Conservation (phyloP, 2,113 vertebrate species). For the Pluvianellus socialis region DNA sequence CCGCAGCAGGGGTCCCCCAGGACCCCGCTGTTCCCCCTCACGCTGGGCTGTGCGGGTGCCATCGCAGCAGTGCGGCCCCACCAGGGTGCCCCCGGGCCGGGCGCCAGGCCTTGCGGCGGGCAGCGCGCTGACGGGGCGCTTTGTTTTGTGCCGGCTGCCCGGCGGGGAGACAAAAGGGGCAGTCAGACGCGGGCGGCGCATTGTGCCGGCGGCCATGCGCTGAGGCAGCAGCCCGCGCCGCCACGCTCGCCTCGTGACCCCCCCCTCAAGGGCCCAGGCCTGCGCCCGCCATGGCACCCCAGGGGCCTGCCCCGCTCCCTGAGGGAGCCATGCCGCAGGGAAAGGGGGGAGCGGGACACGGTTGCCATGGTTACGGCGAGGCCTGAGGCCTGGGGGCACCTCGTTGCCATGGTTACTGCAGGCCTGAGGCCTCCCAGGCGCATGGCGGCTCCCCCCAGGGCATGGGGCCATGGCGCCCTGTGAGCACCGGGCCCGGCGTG, state of each 20-base stretch:
- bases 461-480: too few relatives aligned
- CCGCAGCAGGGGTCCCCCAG: neutral
- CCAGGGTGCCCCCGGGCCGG: neutral
- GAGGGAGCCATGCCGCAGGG: neutral
- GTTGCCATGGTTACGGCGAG: neutral
- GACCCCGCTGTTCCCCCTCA: neutral
- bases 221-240: constrained; percentile 64
- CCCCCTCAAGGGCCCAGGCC: neutral
- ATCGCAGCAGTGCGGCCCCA: neutral
- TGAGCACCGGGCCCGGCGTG: accelerated
- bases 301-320: neutral
- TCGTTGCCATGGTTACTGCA: neutral
- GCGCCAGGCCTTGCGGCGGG: constrained; percentile 16
- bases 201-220: constrained; percentile 68
- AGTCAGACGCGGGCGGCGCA: constrained; percentile 50
- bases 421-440: neutral
- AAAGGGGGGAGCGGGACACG: neutral
- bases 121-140: constrained; percentile 58
- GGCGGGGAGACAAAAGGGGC: constrained; percentile 67
- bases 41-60: neutral
- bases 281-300: neutral
- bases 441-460: accelerated
- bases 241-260: constrained; percentile 49
- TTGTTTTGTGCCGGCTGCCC: constrained; percentile 69
- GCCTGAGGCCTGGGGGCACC: neutral